Percentiles rank a stretch among this genome's conserved stretches.
These are phyloP conservation scores for Noturus placidus DNA, from an alignment of 2,113 vertebrate species.

Conservation along the genomic window DNA sequence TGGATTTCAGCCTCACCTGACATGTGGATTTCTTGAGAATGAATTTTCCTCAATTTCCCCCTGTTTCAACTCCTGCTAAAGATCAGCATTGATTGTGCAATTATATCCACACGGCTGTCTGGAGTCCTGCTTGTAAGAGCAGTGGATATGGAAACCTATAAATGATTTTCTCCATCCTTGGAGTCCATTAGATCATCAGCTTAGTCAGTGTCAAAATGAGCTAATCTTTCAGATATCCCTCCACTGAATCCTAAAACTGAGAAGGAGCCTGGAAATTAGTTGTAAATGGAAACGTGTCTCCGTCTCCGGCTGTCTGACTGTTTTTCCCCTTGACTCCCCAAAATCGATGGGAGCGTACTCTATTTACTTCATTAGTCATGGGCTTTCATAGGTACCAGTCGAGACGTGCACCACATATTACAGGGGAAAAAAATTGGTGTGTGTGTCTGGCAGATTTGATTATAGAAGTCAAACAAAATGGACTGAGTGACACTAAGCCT, in stretches of 20 bases:
- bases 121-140: background rate
- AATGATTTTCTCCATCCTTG: constrained; percentile 9
- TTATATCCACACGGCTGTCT: background rate
- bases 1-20: background rate
- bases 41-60: background rate
- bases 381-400: background rate
- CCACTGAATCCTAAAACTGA: constrained; percentile 14
- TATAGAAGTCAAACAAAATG: background rate
- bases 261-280: background rate
- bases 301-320: constrained; percentile 39
- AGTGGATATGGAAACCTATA: background rate
- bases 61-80: background rate
- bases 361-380: constrained; percentile 62
- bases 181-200: constrained; percentile 14
- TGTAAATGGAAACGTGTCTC: constrained; percentile 30
- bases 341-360: constrained; percentile 49
- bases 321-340: constrained; percentile 24
- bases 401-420: background rate
- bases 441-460: constrained; percentile 12
- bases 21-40: background rate
- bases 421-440: background rate
- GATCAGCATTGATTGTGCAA: background rate
- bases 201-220: constrained; percentile 31
- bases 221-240: background rate
- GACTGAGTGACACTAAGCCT: background rate